Base-by-base conservation (phyloP, 2,888 invertebrate species). In the Stenurella melanura region DNA sequence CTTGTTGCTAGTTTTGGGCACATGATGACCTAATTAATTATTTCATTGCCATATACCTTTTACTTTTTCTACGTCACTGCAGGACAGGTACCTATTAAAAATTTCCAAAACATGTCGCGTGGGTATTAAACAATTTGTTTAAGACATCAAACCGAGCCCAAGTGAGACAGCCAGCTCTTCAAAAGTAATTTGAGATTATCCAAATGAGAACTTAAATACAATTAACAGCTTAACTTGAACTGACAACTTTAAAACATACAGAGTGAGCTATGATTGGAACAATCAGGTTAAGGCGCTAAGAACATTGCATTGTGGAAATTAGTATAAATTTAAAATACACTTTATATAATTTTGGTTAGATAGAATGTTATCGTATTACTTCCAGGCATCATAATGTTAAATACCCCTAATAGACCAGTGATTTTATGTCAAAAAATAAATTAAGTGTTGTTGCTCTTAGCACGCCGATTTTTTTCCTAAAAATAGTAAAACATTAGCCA, bases 81-180 rank as follows among this genome's bases (percentile, higher is more conserved):
- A 12, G 15, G 42, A 42, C 42, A 42, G 11, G 34, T 38, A 64
- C 18, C 38, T 38, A 17, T 38, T 64, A 64, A 64, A 61, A 34
- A 34, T 61, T 61, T 61, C 61, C 34, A n/a, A 61, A 61, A 64
- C 18, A 19, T 11, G 26, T 18, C 30, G 64, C 64, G 64, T 64
- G 64, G 64, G 64, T 19, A 64, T 42, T 42, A 42, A 64, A 64
- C 64, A 42, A 64, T 64, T 64, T 64, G 64, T 64, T 64, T 30
- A 64, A 38, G 38, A 64, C 64, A 64, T 64, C 42, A 21, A 19
- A 42, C 64, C 64, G 42, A 42, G 64, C 64, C 64, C 64, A 30
- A 19, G 12, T 34, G 21, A 64, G 38, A 64, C 12, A 42, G 19
- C 19, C 64, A 42, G 64, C 42, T 64, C 42, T 21, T 64, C 19